Evolutionary conservation across 2,113 vertebrate genomes (phyloP).

Genomic region (Caranx melampygus): DNA sequence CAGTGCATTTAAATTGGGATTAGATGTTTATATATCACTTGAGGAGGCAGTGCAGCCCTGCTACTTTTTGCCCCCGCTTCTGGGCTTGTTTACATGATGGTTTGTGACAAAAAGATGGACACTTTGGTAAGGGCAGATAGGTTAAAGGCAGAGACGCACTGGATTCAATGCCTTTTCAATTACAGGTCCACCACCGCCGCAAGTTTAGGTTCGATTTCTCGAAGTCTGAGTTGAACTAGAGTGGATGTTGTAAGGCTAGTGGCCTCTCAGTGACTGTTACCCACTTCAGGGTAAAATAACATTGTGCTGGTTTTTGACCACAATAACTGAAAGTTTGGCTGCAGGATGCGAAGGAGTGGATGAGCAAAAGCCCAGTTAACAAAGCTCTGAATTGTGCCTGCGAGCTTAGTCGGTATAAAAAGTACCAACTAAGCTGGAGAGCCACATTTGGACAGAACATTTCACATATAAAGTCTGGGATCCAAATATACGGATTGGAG

Average conservation of each 20-base stretch:
- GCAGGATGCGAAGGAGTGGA: constrained; percentile 3
- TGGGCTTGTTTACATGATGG: constrained; percentile 43
- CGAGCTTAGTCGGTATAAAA: background rate
- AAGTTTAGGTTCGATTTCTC: constrained; percentile 43
- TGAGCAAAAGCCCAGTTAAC: constrained; percentile 32
- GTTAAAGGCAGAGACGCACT: constrained; percentile 31
- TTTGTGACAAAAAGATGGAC: constrained; percentile 29
- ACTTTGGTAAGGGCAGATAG: background rate
- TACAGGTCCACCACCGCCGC: constrained; percentile 14
- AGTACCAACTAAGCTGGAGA: background rate
- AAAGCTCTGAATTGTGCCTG: constrained; percentile 27
- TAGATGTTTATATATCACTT: constrained; percentile 13
- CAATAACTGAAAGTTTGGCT: constrained; percentile 13
- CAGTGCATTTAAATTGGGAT: background rate
- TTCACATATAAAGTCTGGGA: background rate
- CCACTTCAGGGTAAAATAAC: constrained; percentile 35
- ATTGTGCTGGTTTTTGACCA: constrained; percentile 47
- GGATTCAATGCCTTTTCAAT: constrained; percentile 18
- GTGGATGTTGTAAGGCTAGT: constrained; percentile 28
- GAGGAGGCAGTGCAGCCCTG: constrained; percentile 11
- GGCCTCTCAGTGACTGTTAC: constrained; percentile 50
- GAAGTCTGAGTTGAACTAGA: constrained; percentile 42
- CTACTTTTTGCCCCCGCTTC: background rate
- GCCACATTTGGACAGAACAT: constrained; percentile 15
- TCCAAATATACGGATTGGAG: constrained; percentile 4